Evolutionary conservation across 2,113 vertebrate species (phyloP).

Genomic region (Ptychochromis oligacanthus): DNA sequence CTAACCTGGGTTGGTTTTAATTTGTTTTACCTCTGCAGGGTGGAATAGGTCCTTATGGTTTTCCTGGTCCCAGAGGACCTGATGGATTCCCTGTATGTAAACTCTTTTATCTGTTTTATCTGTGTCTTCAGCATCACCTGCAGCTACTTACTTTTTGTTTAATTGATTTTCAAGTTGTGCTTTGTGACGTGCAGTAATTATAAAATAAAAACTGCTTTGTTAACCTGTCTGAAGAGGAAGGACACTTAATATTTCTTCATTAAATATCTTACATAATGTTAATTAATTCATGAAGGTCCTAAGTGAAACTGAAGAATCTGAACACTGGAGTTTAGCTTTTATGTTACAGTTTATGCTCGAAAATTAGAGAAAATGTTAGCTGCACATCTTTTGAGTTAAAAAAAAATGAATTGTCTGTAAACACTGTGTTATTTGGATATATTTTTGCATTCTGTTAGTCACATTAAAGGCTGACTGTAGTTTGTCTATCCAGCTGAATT

Average conservation of each 20-base stretch:
- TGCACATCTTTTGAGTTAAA: background rate
- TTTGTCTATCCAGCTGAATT: background rate
- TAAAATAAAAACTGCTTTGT: background rate
- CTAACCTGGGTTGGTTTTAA: background rate
- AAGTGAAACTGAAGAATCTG: too few species aligned
- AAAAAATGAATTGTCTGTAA: background rate
- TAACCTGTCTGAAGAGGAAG: background rate
- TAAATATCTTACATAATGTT: background rate
- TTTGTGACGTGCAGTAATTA: background rate
- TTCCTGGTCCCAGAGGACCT: constrained; percentile 78
- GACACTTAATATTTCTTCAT: background rate
- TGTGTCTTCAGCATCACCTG: background rate
- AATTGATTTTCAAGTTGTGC: background rate
- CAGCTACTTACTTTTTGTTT: background rate
- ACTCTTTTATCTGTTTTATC: background rate
- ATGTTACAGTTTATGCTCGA: background rate
- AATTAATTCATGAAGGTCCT: background rate
- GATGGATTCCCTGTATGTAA: constrained; percentile 79
- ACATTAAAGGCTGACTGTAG: background rate
- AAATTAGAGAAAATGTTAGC: background rate
- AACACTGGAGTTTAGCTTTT: background rate
- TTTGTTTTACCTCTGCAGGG: constrained; percentile 78
- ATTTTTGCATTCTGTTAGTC: background rate
- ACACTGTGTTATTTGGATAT: background rate
- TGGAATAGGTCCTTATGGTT: constrained; percentile 80